Percentiles rank a stretch among this genome's conserved stretches.
These are phyloP conservation scores for Hippocampus barbouri DNA, from an alignment of 2,113 vertebrate species.

Conservation along the genomic window DNA sequence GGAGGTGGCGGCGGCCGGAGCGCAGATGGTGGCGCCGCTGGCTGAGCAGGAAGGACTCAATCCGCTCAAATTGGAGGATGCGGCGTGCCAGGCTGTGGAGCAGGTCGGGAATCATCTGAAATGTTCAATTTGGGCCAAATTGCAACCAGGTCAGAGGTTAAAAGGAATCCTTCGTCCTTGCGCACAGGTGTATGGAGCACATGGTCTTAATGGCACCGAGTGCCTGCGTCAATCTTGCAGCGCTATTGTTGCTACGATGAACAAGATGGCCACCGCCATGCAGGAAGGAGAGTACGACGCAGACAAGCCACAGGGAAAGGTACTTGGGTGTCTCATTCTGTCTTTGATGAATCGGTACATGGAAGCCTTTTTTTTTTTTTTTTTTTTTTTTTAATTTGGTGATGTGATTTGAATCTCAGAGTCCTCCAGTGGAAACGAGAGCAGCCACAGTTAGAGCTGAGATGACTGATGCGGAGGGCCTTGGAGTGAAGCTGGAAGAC, in stretches of 20 bases:
- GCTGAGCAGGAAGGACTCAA: slow-evolving; percentile 88
- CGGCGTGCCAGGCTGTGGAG: slow-evolving; percentile 85
- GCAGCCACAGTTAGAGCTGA: slow-evolving; percentile 87
- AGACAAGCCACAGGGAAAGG: slow-evolving; percentile 77
- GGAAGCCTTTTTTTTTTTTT: background rate
- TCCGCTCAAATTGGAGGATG: slow-evolving; percentile 81
- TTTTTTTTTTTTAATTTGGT: background rate
- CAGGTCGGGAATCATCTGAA: slow-evolving; percentile 70
- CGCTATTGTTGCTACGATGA: slow-evolving; percentile 91
- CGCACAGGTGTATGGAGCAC: slow-evolving; percentile 49
- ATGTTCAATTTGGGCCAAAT: background rate
- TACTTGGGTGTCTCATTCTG: slow-evolving; percentile 17
- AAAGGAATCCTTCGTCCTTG: background rate
- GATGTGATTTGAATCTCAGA: slow-evolving; percentile 16
- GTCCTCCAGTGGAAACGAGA: slow-evolving; percentile 81
- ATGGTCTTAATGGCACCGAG: slow-evolving; percentile 79
- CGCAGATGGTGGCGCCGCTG: slow-evolving; percentile 85
- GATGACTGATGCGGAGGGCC: slow-evolving; percentile 92
- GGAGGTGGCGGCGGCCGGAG: slow-evolving; percentile 87
- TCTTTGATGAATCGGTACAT: background rate
- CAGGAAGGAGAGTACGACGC: slow-evolving; percentile 97
- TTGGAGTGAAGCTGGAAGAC: slow-evolving; percentile 93
- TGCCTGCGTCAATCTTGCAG: slow-evolving; percentile 90
- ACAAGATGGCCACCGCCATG: slow-evolving; percentile 98
- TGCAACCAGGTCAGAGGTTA: background rate